Conservation (phyloP, 2,797 vertebrate species). For the Cryptoblepharus egeriae region DNA sequence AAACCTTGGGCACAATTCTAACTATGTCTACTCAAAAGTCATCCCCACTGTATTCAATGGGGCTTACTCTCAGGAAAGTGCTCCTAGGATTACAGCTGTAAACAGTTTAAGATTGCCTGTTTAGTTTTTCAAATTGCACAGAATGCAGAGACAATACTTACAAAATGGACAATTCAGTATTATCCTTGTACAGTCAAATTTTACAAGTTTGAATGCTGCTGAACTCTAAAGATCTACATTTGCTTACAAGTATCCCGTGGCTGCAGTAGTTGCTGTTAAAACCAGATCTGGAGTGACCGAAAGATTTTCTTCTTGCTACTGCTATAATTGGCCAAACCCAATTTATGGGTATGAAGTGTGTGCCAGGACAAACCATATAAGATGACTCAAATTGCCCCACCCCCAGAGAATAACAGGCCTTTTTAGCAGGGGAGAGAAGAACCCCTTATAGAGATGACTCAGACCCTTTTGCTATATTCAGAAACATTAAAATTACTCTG, state of each 20-base stretch:
- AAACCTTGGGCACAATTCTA: too few species aligned
- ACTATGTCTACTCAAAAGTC: too few species aligned
- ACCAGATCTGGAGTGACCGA: conserved; percentile 37
- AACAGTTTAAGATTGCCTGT: conserved; percentile 11
- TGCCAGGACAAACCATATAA: conserved; percentile 77
- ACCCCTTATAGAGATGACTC: conserved; percentile 73
- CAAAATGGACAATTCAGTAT: background rate
- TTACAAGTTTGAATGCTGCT: accelerated
- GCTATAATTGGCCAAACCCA: conserved; percentile 62
- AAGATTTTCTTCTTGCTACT: conserved; percentile 39
- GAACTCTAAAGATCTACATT: background rate
- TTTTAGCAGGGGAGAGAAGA: conserved; percentile 59
- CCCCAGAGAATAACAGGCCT: conserved; percentile 72
- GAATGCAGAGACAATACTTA: background rate
- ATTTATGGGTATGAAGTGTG: conserved; percentile 75
- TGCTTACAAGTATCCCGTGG: background rate
- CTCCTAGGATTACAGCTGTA: too few species aligned
- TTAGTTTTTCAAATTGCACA: background rate
- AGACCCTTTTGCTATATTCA: conserved; percentile 49
- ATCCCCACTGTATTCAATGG: too few species aligned
- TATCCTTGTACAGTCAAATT: background rate
- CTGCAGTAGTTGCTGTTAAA: conserved; percentile 20
- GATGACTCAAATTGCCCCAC: conserved; percentile 75
- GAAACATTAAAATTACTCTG: conserved; percentile 8
- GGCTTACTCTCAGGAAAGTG: too few species aligned